Evolutionary conservation across 2,797 vertebrate species (phyloP), one percentile per base, ranked within the genome.

Genomic region (Centropyge bicolor): DNA sequence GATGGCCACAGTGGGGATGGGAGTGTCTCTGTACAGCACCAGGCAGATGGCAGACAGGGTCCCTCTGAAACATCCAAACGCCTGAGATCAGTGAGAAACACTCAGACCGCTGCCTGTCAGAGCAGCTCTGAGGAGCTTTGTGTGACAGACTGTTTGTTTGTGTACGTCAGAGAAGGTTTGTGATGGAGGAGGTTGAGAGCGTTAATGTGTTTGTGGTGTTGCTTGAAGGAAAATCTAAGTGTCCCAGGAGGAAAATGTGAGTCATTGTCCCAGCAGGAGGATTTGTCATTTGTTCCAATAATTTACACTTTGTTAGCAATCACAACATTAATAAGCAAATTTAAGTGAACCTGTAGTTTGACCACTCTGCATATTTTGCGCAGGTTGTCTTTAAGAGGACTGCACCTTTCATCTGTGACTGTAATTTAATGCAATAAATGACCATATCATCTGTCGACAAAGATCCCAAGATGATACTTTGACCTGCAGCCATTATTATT

Each of bases 21-120:
- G 96, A 0, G 86, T 97, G 69, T 98, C 96, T 79, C 88, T 95
- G 86, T 98, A 97, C 89, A 97, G 96, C 0, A 84, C 89, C 75
- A 93, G 95, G 67, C 95, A 92, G 87, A 96, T 97, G 96, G 87
- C 94, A 0, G 78, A 91, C 35, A 74, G 70, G 14, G 86, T 90
- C 48, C 85, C 74, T 0, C 62, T 88, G 64, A 87, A 87, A 8
- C 85, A 56, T 11, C 52, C 68, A 0, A 27, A 13, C 0, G 27
- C 31, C 69, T 86, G 86, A 87, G 0, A 48, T 35, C 31, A 38
- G 27, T 19, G 43, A 62, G n/a, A 10, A 5, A 1, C 11, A 1
- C 4, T 38, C 45, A 14, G 22, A 17, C 40, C 4, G 61, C 20
- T 14, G 31, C 35, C 22, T 5, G 46, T 38, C 22, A 51, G 62